A percentile compares a stretch with the other conserved stretches of the same genome.
These are phyloP conservation scores for Papilio demoleus DNA, from an alignment of 2,888 invertebrate species.

Conservation along the genomic window DNA sequence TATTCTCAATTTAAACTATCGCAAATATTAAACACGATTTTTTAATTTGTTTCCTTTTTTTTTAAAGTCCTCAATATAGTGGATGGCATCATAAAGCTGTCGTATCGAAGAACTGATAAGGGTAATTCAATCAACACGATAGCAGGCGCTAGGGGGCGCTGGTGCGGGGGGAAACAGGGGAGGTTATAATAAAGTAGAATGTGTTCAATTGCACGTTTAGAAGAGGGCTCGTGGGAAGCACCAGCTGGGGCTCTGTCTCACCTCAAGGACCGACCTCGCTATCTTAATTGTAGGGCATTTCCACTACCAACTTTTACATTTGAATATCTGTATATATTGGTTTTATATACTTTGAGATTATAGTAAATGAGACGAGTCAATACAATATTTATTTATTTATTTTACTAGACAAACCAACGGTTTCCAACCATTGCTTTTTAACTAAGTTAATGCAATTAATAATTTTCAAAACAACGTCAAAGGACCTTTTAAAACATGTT, in stretches of 20 bases:
- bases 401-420: too few relatives aligned
- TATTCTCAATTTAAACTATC: neutral
- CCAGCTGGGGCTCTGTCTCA: slow-evolving; percentile 26
- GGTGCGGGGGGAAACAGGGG: neutral
- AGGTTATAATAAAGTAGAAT: neutral
- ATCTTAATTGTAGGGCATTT: neutral
- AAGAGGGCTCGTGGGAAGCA: slow-evolving; percentile 34
- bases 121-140: slow-evolving; percentile 13
- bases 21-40: neutral
- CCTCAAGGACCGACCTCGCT: slow-evolving; percentile 13
- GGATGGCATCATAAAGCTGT: slow-evolving; percentile 11
- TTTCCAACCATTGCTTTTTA: too few relatives aligned
- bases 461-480: too few relatives aligned
- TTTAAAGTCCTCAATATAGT: neutral
- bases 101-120: slow-evolving; percentile 1
- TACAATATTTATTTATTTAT: too few relatives aligned
- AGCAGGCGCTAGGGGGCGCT: slow-evolving; percentile 1
- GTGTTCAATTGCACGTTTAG: slow-evolving; percentile 31
- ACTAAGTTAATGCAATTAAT: too few relatives aligned
- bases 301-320: neutral
- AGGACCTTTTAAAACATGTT: too few relatives aligned
- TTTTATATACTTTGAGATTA: too few relatives aligned
- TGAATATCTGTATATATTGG: too few relatives aligned
- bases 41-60: neutral
- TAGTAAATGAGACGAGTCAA: too few relatives aligned